A percentile compares a stretch with the other conserved stretches of the same genome.
phyloP scores from a whole-genome alignment of 1,140 invertebrate species.

The Drosophila burlai region DNA sequence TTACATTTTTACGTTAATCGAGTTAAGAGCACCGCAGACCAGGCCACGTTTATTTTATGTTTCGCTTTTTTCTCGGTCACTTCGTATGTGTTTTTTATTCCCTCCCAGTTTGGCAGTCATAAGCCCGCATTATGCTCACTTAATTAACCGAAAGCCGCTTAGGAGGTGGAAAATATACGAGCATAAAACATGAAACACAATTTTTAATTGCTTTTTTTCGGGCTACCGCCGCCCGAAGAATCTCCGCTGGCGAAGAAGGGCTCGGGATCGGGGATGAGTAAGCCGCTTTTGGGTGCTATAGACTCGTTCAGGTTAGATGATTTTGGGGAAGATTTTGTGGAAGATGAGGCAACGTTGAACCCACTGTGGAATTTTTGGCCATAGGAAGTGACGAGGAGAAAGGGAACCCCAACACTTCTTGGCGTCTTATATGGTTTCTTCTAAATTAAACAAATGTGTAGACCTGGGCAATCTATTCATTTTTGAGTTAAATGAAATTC shows the following conservation, averaged over 20 bases:
- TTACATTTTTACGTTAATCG: conserved; percentile 58
- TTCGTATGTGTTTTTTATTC: conserved; percentile 29
- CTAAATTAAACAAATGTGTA: not conserved
- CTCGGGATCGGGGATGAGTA: conserved; percentile 19
- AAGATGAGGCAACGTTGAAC: not conserved
- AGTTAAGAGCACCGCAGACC: conserved; percentile 34
- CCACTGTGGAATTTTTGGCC: conserved; percentile 18
- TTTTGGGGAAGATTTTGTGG: not conserved
- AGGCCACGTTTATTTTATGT: conserved; percentile 45
- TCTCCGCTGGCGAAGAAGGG: conserved; percentile 18
- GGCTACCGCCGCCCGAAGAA: conserved; percentile 49
- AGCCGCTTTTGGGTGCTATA: conserved; percentile 54
- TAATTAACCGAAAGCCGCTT: conserved; percentile 80
- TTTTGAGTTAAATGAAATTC: not conserved
- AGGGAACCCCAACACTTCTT: not conserved
- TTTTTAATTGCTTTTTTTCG: conserved; percentile 79
- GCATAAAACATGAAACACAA: conserved; percentile 64
- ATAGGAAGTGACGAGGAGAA: conserved; percentile 24
- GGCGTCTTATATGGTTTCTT: not conserved
- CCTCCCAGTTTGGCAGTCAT: conserved; percentile 77
- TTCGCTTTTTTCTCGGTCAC: conserved; percentile 12
- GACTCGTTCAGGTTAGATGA: conserved; percentile 21
- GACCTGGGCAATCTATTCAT: not conserved
- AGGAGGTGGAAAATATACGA: conserved; percentile 45
- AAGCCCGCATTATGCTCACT: conserved; percentile 82